These are phyloP conservation scores for Tuta absoluta DNA, from an alignment of 2,888 invertebrate species.

Conservation along the genomic window DNA sequence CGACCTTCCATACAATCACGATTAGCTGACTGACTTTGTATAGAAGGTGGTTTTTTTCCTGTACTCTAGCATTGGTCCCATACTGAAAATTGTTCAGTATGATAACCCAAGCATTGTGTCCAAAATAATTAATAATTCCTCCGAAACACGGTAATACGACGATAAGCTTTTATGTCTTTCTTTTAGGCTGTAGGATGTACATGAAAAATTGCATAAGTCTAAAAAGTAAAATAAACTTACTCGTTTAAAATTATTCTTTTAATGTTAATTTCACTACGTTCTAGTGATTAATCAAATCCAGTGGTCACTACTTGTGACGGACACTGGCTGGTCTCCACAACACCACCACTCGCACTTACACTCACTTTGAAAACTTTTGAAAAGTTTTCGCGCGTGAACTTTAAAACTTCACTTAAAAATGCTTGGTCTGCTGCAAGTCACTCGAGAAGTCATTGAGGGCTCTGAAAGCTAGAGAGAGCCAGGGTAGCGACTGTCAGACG, in stretches of 20 bases:
- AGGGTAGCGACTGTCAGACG: neutral
- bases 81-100: too few species aligned
- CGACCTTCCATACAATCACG: too few species aligned
- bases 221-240: neutral
- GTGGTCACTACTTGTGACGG: neutral
- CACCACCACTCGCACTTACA: conserved; percentile 11
- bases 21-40: too few species aligned
- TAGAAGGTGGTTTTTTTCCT: too few species aligned
- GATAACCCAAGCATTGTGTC: too few species aligned
- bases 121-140: too few species aligned
- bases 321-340: neutral
- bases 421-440: neutral
- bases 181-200: too few species aligned
- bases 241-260: neutral
- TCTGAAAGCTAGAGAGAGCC: too few species aligned
- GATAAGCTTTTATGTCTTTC: too few species aligned
- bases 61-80: too few species aligned
- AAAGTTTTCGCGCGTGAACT: conserved; percentile 13
- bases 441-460: neutral
- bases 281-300: neutral
- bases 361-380: conserved; percentile 7
- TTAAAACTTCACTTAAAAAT: neutral
- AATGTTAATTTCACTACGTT: neutral
- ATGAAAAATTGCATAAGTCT: too few species aligned
- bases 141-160: too few species aligned